These are phyloP conservation scores for Oxyteleia sp. DNA, from an alignment of 2,888 invertebrate species.

Conservation along the genomic window DNA sequence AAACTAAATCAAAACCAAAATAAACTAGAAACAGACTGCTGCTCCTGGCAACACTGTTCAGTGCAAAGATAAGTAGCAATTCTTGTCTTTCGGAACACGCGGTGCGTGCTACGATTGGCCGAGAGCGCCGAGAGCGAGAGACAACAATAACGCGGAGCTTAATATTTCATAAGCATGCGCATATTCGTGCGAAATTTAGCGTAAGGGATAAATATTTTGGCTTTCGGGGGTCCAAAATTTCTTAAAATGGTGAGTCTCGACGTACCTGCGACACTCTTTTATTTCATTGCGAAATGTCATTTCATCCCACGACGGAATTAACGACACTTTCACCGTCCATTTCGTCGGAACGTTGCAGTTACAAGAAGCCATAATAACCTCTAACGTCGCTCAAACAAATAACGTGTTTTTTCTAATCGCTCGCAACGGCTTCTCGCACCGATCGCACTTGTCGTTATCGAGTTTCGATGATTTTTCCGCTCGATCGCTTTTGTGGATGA, in stretches of 20 bases:
- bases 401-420: slow-evolving; percentile 8
- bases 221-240: slow-evolving; percentile 85
- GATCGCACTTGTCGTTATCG: slow-evolving; percentile 6
- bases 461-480: slow-evolving; percentile 22
- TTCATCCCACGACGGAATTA: slow-evolving; percentile 28
- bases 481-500: slow-evolving; percentile 23
- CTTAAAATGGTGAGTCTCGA: slow-evolving; percentile 83
- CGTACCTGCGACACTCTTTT: slow-evolving; percentile 13
- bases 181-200: slow-evolving; percentile 86
- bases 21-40: no score
- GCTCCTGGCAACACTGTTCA: no score
- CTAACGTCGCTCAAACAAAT: slow-evolving; percentile 28
- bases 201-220: slow-evolving; percentile 87
- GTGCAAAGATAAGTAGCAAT: slow-evolving; percentile 19
- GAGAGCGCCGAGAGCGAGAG: no score
- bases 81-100: slow-evolving; percentile 23
- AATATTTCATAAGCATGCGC: slow-evolving; percentile 76
- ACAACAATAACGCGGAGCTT: slow-evolving; percentile 19
- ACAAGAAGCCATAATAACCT: slow-evolving; percentile 65
- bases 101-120: slow-evolving; percentile 3
- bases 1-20: no score
- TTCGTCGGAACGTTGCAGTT: slow-evolving; percentile 23
- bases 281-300: slow-evolving; percentile 27
- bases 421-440: slow-evolving; percentile 1
- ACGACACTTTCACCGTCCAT: slow-evolving; percentile 50